Percentiles rank a stretch among this genome's conserved stretches.
Conservation (phyloP, 2,797 vertebrate species). For the Sardinella longiceps region DNA sequence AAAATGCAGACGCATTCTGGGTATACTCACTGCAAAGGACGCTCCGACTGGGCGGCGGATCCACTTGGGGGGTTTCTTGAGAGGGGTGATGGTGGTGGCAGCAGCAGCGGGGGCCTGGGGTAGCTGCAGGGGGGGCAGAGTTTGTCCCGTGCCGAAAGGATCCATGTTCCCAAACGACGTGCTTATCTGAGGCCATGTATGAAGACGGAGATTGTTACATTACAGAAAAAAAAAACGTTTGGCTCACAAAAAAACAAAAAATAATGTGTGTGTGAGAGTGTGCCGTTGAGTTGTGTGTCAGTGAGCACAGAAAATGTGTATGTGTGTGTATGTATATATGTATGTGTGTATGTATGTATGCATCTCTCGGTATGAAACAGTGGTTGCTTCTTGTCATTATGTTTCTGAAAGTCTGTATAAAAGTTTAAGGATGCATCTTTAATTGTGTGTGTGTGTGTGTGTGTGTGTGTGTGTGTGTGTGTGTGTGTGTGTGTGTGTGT, state of each 20-base stretch:
- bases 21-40: constrained; percentile 86
- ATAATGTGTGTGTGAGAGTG: no score
- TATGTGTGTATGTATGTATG: no score
- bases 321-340: no score
- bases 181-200: constrained; percentile 78
- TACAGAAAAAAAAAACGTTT: not conserved
- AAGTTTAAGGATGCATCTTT: not conserved
- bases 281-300: no score
- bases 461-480: not conserved
- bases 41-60: constrained; percentile 91
- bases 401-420: not conserved
- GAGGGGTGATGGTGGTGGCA: constrained; percentile 75
- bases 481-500: not conserved
- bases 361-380: no score
- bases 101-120: constrained; percentile 76
- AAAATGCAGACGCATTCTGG: not conserved
- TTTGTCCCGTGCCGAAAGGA: constrained; percentile 92
- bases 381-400: no score
- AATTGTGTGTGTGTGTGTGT: not conserved
- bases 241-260: no score
- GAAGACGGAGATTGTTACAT: not conserved
- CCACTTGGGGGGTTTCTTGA: constrained; percentile 98
- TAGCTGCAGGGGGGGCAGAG: constrained; percentile 88
- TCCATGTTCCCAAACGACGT: constrained; percentile 93
- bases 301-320: no score